Evolutionary conservation across 2,888 invertebrate species (phyloP).

Genomic region (Monochamus alternatus): DNA sequence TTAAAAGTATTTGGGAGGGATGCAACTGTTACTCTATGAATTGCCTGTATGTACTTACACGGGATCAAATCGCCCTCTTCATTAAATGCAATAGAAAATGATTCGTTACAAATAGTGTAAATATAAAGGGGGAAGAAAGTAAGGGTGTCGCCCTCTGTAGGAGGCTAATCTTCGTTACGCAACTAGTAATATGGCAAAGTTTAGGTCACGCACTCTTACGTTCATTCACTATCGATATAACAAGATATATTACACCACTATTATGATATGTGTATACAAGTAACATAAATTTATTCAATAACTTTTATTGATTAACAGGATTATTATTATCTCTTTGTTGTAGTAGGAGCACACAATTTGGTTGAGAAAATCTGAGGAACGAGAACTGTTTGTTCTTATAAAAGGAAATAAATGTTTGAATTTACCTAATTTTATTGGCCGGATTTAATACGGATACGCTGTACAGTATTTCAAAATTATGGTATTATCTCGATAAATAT

Average conservation of each 20-base stretch:
- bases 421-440: no score
- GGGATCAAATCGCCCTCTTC: conserved; percentile 62
- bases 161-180: conserved; percentile 68
- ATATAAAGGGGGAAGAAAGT: conserved; percentile 59
- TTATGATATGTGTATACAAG: conserved; percentile 55
- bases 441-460: no score
- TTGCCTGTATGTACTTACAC: conserved; percentile 52
- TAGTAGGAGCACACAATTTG: not conserved
- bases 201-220: conserved; percentile 63
- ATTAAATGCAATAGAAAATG: conserved; percentile 68
- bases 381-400: no score
- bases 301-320: conserved; percentile 40
- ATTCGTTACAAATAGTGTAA: conserved; percentile 70
- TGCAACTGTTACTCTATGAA: conserved; percentile 50
- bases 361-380: no score
- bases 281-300: conserved; percentile 40
- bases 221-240: conserved; percentile 58
- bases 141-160: conserved; percentile 64
- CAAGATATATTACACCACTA: conserved; percentile 60
- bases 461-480: no score
- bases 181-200: conserved; percentile 67
- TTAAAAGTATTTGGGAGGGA: conserved; percentile 42
- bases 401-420: no score
- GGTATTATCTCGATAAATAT: no score
- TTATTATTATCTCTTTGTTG: conserved; percentile 8